These are phyloP conservation scores for Ischnus inquisitorius DNA, from an alignment of 2,888 invertebrate genomes.

Conservation along the genomic window DNA sequence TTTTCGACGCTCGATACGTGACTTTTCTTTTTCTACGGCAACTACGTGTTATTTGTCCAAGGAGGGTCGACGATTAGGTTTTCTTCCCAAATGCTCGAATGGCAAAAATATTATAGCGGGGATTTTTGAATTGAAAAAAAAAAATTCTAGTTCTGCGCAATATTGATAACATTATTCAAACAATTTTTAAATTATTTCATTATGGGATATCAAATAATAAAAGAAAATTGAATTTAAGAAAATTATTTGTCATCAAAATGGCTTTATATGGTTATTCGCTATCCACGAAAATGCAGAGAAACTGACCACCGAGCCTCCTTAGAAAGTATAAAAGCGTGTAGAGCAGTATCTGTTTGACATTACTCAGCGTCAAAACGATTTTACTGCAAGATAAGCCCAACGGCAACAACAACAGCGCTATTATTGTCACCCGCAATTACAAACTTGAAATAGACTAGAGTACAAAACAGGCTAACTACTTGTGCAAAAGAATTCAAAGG, in stretches of 20 bases:
- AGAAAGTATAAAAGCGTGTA: slow-evolving; percentile 36
- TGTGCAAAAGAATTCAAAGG: neutral
- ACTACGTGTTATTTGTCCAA: slow-evolving; percentile 27
- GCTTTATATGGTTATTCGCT: no score
- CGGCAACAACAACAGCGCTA: neutral
- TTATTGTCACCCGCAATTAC: neutral
- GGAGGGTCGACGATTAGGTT: no score
- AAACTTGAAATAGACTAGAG: neutral
- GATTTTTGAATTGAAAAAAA: no score
- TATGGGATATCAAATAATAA: no score
- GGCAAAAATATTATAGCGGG: no score
- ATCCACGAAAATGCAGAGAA: no score
- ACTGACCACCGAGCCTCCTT: neutral
- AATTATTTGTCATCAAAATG: no score
- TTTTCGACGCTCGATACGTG: neutral
- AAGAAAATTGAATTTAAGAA: no score
- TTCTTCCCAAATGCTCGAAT: no score
- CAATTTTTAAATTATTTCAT: no score
- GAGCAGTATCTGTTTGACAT: slow-evolving; percentile 43
- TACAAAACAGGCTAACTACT: neutral
- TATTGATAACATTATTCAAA: no score
- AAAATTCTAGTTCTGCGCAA: no score
- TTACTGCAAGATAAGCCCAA: neutral
- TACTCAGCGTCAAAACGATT: slow-evolving; percentile 49
- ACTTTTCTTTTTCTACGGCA: neutral